Evolutionary conservation across 2,888 invertebrate species (phyloP), one percentile per base, ranked within the genome.

Genomic region (Vesta saturnalis): DNA sequence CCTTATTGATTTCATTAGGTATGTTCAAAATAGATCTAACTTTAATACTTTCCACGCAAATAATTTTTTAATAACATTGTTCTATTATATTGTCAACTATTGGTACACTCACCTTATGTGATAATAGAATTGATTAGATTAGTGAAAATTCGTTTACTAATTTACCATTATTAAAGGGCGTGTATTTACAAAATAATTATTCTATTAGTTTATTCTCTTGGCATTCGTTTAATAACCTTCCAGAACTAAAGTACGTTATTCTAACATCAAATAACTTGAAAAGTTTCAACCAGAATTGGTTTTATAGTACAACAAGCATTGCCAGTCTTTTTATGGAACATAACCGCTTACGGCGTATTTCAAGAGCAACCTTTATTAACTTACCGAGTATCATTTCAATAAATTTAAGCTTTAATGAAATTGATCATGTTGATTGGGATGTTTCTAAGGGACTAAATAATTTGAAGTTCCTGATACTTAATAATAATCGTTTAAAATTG

Each of bases 91-190:
- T n/a, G n/a, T n/a, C n/a, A n/a, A n/a, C n/a, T n/a, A n/a, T n/a
- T n/a, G n/a, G n/a, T n/a, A n/a, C n/a, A n/a, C n/a, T n/a, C n/a
- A n/a, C n/a, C 19, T 23, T 60, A 8, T 46, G 21, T 12, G 18
- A 47, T 21, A 60, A 60, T 12, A 21, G 15, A 21, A 60, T 60
- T 18, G 6, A 21, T 46, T 60, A 47, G 59, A n/a, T 60, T 14
- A 43, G 47, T 6, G 46, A 35, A 15, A 60, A 47, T 12, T 43
- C 59, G 6, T 60, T 60, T 47, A 46, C 22, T 15, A 46, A 47
- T 47, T 18, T 60, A n/a, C 22, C 21, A n/a, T 47, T 22, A 10
- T 46, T 60, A 47, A 43, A 43, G 8, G 8, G 12, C 21, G 19
- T 60, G 3, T 22, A 46, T 60, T 60, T 60, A 22, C 21, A 6